A percentile compares a stretch with the other conserved stretches of the same genome.
Evolutionary conservation across 2,797 vertebrate species (phyloP).

Genomic region (Macroramphosus scolopax): DNA sequence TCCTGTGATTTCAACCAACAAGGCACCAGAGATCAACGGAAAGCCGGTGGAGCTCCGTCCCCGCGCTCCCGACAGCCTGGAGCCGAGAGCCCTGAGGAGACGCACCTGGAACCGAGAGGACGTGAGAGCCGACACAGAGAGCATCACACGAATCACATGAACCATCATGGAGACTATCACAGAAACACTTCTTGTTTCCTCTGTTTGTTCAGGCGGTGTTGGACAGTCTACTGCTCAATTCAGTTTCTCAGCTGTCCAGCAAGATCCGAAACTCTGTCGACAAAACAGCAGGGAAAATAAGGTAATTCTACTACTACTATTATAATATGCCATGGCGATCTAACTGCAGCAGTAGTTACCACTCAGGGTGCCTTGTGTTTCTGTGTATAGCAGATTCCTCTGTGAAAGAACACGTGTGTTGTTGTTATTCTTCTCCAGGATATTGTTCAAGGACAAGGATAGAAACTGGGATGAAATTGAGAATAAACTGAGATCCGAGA

Average conservation of each 20-base stretch:
- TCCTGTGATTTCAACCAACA: constrained; percentile 84
- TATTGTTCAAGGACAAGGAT: constrained; percentile 97
- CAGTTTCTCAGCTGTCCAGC: constrained; percentile 93
- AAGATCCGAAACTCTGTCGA: constrained; percentile 96
- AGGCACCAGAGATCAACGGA: constrained; percentile 87
- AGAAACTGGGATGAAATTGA: constrained; percentile 98
- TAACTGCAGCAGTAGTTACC: too few relatives aligned
- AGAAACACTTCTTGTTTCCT: constrained; percentile 5
- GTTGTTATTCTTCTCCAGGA: constrained; percentile 72
- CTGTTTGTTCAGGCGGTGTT: constrained; percentile 84
- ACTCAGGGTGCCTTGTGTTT: too few relatives aligned
- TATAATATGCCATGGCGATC: too few relatives aligned
- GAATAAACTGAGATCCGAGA: constrained; percentile 88
- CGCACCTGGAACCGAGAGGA: constrained; percentile 98
- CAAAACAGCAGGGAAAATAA: constrained; percentile 96
- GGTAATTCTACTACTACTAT: constrained; percentile 78
- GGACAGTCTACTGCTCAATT: constrained; percentile 92
- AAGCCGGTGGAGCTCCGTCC: constrained; percentile 84
- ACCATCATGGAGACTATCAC: background rate
- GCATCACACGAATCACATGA: too few relatives aligned
- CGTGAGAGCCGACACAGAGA: constrained; percentile 67
- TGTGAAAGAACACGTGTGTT: constrained; percentile 11
- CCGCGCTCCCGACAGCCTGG: constrained; percentile 82
- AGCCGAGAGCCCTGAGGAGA: constrained; percentile 90
- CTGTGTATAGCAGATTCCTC: too few relatives aligned